Evolutionary conservation across 2,113 vertebrate genomes (phyloP), one percentile per base, ranked within the genome.

Genomic region (Leucopternis melanops): DNA sequence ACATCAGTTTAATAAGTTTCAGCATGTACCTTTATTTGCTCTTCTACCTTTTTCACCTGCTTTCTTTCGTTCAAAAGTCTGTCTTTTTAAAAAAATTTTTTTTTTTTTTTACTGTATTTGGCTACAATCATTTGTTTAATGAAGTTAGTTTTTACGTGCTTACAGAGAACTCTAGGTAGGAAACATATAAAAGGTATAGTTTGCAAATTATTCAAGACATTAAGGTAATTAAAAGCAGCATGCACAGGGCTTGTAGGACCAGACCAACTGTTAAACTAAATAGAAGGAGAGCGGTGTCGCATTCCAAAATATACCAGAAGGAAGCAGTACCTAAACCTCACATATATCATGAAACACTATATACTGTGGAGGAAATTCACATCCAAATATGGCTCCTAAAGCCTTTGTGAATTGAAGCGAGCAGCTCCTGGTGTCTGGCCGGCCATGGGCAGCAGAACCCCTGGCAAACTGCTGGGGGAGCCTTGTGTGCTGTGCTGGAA

Each of bases 381-480:
- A 87, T 65, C 92, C 94, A 80, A 85, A 85, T 94, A 87, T 73
- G 81, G 70, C 49, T 92, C 62, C 55, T 42, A 42, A 87, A 87
- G 58, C 40, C 57, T 69, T 42, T 50, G 70, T 57, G 86, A 82
- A 61, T 8, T 3, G 5, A 44, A 69, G 27, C 0, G 2, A 94
- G 73, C 44, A 63, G 85, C 73, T 50, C n/a, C 61, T 89, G 4
- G 7, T 34, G 13, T 93, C 74, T 67, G 84, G 45, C 86, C 6
- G 8, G 66, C 78, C 36, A 52, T 44, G 32, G 70, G 87, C 90
- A 75, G 81, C 61, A 32, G 66, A 92, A 61, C 36, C 45, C 3
- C 2, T 0, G 5, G 5, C 2, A 4, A 32, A 22, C 61, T 91
- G 78, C 81, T 72, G 20, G 14, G 31, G 61, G 27, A 84, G 52